Conservation (phyloP, 2,113 vertebrate species). For the Amblyopsis rosae region DNA sequence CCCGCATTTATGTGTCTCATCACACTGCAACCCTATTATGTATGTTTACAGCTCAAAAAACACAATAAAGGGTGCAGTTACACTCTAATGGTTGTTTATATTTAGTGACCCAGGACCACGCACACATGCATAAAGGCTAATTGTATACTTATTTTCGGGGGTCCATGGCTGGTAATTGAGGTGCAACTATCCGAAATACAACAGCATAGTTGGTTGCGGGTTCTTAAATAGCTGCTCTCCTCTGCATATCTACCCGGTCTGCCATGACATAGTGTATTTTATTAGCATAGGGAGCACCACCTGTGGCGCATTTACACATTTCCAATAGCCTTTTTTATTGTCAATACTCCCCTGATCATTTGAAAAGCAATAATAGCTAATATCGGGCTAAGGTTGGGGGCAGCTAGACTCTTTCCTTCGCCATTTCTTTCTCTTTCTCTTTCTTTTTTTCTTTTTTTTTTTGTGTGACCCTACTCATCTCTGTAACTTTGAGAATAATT, state of each 20-base stretch:
- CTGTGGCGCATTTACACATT: conserved; percentile 48
- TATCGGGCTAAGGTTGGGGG: conserved; percentile 56
- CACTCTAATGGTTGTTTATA: too few relatives aligned
- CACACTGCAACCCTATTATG: too few relatives aligned
- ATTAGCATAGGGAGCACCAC: conserved; percentile 22
- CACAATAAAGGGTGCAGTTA: too few relatives aligned
- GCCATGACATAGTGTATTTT: conserved; percentile 25
- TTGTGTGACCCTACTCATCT: conserved; percentile 32
- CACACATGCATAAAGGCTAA: too few relatives aligned
- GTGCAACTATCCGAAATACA: too few relatives aligned
- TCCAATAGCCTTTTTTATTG: conserved; percentile 48
- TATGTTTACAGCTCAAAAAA: too few relatives aligned
- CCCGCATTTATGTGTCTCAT: too few relatives aligned
- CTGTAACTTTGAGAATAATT: conserved; percentile 65
- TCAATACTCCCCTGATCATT: conserved; percentile 60
- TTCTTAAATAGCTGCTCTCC: not conserved
- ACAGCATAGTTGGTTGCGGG: too few relatives aligned
- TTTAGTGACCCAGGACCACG: too few relatives aligned
- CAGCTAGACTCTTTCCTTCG: conserved; percentile 32
- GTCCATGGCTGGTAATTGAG: too few relatives aligned
- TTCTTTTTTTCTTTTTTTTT: conserved; percentile 27
- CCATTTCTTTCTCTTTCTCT: conserved; percentile 1
- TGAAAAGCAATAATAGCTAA: conserved; percentile 79
- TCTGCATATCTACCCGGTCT: conserved; percentile 16
- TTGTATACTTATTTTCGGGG: too few relatives aligned